Base-by-base conservation (phyloP, 2,113 vertebrate species). In the Riparia riparia region DNA sequence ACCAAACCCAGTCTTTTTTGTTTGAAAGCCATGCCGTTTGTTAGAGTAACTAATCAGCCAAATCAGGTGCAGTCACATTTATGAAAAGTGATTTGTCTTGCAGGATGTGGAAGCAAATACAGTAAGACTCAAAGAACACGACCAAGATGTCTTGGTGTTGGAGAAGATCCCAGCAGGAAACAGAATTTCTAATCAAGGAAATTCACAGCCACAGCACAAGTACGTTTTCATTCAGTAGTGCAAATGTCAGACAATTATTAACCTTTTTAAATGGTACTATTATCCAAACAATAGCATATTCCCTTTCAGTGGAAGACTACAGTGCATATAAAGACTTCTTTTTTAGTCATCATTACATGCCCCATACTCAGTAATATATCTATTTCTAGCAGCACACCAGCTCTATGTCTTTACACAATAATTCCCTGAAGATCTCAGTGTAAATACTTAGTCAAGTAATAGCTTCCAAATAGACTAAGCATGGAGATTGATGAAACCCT, bases 101-200 rank as follows among this genome's bases (percentile, higher is more conserved):
- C 95, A 99, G 99, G 99, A 99, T 82, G 99, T 99, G 88, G 99
- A 99, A 97, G 99, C 99, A 85, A 99, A 99, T 98, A 99, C 99
- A n/a, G 99, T 99, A 82, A 99, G 99, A 97, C 98, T 99, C 88
- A 99, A 99, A 97, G 99, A 99, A 96, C 99, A 99, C 26, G 99
- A 99, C 96, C 99, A 99, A 98, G 99, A 99, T 89, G 99, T 99
- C 93, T 98, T 99, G 97, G 99, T 99, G 88, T 97, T 99, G 95
- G 99, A 99, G 98, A 99, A 99, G 97, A 99, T 99, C 96, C 98
- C 98, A 96, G 98, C 98, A 96, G 98, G 98, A 96, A 98, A 97
- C 86, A 98, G 98, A 93, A 93, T 97, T 96, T 98, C 98, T 82
- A 98, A 97, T 98, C 98, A 99, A 96, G 98, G 98, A 97, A 98